These are phyloP conservation scores for Heteromyza rotundicornis DNA, from an alignment of 2,888 invertebrate species.

Conservation along the genomic window DNA sequence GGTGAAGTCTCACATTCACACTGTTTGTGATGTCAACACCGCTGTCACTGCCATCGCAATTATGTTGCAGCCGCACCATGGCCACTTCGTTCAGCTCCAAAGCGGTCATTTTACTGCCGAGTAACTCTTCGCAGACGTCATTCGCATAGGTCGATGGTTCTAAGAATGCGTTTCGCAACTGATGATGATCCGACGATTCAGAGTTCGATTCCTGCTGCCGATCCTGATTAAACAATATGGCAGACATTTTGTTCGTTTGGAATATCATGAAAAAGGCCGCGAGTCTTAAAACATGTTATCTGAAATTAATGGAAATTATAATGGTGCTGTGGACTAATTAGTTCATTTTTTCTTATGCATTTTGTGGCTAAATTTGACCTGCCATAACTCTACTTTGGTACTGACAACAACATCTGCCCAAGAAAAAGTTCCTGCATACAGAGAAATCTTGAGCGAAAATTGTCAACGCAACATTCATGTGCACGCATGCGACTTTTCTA, in stretches of 20 bases:
- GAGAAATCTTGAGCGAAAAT: too few relatives aligned
- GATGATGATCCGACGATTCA: neutral
- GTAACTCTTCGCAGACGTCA: constrained; percentile 42
- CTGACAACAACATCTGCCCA: too few relatives aligned
- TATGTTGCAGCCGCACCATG: constrained; percentile 27
- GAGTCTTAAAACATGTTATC: too few relatives aligned
- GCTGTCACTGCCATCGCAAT: constrained; percentile 77
- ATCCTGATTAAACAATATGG: constrained; percentile 33
- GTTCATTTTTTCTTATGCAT: too few relatives aligned
- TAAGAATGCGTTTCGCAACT: constrained; percentile 13
- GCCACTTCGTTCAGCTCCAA: constrained; percentile 45
- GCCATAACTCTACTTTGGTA: too few relatives aligned
- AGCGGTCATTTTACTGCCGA: constrained; percentile 48
- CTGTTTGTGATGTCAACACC: constrained; percentile 72
- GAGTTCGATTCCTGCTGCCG: constrained; percentile 22
- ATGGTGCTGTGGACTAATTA: too few relatives aligned
- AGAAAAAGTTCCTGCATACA: too few relatives aligned
- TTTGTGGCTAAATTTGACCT: too few relatives aligned
- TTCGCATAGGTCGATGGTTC: constrained; percentile 12
- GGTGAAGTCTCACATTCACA: constrained; percentile 62
- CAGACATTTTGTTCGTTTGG: constrained; percentile 28
- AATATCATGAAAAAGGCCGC: neutral
- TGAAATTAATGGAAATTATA: too few relatives aligned
- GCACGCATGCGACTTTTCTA: neutral
- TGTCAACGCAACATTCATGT: neutral